Conservation (phyloP, 2,888 invertebrate genomes). For the Drosophila pegasa region DNA sequence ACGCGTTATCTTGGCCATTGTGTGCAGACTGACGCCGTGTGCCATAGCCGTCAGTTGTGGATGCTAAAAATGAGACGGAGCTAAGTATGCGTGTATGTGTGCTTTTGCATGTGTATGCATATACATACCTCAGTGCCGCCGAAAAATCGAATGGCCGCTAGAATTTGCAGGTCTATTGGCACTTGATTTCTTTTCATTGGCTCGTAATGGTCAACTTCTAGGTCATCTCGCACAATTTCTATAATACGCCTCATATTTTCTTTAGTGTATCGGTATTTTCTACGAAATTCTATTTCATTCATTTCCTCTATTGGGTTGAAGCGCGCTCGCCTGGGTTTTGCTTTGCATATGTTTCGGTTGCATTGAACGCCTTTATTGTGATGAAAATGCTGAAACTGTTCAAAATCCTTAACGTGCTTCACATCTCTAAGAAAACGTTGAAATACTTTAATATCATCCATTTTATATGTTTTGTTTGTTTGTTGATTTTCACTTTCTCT, state of each 20-base stretch:
- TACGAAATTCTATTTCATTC: conserved; percentile 72
- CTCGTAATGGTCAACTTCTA: conserved; percentile 67
- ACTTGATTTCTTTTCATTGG: conserved; percentile 72
- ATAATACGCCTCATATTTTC: conserved; percentile 76
- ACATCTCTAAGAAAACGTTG: conserved; percentile 68
- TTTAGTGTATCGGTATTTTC: conserved; percentile 76
- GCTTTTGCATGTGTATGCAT: neutral
- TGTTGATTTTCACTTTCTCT: neutral
- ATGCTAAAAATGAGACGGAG: conserved; percentile 50
- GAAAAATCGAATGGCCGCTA: conserved; percentile 76
- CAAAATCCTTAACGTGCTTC: conserved; percentile 63
- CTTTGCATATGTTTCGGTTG: neutral
- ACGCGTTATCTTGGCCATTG: conserved; percentile 75
- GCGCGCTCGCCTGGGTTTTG: conserved; percentile 26
- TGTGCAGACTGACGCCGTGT: conserved; percentile 71
- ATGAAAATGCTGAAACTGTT: conserved; percentile 20
- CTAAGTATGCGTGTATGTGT: neutral
- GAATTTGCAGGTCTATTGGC: conserved; percentile 77
- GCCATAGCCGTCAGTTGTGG: conserved; percentile 71
- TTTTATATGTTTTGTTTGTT: conserved; percentile 16
- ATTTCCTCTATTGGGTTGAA: conserved; percentile 76
- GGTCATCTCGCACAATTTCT: conserved; percentile 79
- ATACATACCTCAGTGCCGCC: conserved; percentile 76
- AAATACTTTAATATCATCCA: conserved; percentile 67
- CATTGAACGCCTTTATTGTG: conserved; percentile 7